Percentiles rank a stretch among this genome's conserved stretches.
Conservation (phyloP, 2,797 vertebrate genomes). For the Danio kyathit region DNA sequence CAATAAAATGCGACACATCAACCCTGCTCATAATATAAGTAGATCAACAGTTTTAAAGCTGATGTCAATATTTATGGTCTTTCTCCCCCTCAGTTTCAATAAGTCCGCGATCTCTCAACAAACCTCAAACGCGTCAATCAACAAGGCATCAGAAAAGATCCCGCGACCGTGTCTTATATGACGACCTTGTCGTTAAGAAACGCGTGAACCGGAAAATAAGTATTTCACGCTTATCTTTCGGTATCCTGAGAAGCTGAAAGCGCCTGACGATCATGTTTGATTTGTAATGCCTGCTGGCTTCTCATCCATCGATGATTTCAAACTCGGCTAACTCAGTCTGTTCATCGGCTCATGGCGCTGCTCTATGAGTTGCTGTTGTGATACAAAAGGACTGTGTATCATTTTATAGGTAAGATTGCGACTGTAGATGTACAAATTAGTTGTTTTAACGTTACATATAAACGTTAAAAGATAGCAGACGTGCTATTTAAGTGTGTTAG, state of each 20-base stretch:
- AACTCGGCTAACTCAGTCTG: constrained; percentile 64
- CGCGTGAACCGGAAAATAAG: background rate
- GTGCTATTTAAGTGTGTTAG: background rate
- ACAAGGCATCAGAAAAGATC: background rate
- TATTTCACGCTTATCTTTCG: background rate
- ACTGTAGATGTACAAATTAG: background rate
- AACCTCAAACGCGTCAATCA: background rate
- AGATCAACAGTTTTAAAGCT: background rate
- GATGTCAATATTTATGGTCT: background rate
- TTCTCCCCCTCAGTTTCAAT: background rate
- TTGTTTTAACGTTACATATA: background rate
- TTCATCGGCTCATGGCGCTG: constrained; percentile 53
- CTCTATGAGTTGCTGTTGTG: constrained; percentile 48
- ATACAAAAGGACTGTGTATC: constrained; percentile 1
- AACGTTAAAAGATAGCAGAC: background rate
- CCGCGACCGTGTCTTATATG: no score
- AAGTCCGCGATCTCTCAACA: background rate
- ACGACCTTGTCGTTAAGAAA: background rate
- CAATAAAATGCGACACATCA: background rate
- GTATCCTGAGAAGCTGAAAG: background rate
- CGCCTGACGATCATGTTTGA: constrained; percentile 61
- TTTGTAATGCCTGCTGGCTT: constrained; percentile 45
- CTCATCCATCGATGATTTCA: constrained; percentile 64
- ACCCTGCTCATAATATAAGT: background rate
- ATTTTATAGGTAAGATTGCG: constrained; percentile 30